Conservation (phyloP, 2,888 invertebrate species). For the Synergus itoensis region DNA sequence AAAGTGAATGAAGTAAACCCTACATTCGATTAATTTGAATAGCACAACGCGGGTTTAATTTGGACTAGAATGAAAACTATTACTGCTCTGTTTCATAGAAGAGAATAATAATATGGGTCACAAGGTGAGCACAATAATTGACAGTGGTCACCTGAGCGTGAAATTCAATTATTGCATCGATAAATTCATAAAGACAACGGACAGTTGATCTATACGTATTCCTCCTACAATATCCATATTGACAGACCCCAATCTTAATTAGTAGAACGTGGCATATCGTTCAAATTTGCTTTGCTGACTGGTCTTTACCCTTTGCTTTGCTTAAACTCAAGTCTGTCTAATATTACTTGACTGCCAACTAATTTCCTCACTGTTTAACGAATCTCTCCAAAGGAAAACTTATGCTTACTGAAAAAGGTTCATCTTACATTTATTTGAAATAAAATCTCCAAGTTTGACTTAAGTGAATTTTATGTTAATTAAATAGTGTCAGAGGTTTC, state of each 20-base stretch:
- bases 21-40: conserved; percentile 4
- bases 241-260: conserved; percentile 11
- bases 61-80: conserved; percentile 55
- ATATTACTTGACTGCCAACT: not conserved
- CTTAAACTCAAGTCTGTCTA: not conserved
- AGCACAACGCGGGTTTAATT: conserved; percentile 56
- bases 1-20: not conserved
- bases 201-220: conserved; percentile 31
- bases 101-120: conserved; percentile 62
- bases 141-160: conserved; percentile 58
- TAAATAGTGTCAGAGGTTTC: too few relatives aligned
- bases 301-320: not conserved
- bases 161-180: conserved; percentile 65
- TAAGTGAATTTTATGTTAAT: too few relatives aligned
- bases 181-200: conserved; percentile 59
- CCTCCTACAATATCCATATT: conserved; percentile 1
- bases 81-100: conserved; percentile 53
- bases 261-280: not conserved
- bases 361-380: not conserved
- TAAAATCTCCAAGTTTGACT: not conserved
- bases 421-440: not conserved
- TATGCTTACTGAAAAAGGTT: not conserved
- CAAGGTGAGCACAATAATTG: conserved; percentile 59
- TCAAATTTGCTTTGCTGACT: not conserved
- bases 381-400: not conserved